phyloP scores from a whole-genome alignment of 2,888 invertebrate species.

The Parthenolecanium corni region DNA sequence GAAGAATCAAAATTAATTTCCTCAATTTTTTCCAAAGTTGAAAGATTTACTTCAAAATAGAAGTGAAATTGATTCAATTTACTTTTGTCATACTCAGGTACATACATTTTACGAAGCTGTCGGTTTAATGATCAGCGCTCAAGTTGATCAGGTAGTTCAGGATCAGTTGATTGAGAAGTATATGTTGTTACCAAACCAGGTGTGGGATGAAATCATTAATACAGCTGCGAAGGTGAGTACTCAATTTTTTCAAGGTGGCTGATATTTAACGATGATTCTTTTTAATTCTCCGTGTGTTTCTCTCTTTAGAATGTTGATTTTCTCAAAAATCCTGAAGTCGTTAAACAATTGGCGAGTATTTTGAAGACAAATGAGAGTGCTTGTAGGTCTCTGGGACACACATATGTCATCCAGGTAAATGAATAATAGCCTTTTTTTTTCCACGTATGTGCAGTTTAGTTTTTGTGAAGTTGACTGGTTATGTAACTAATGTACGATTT shows the following conservation, averaged over 20 bases:
- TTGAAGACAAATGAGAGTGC: constrained; percentile 97
- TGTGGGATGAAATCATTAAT: constrained; percentile 96
- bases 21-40: not conserved
- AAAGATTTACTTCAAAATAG: not conserved
- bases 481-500: not conserved
- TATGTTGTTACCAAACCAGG: constrained; percentile 94
- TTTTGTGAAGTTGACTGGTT: not conserved
- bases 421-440: not conserved
- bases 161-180: constrained; percentile 93
- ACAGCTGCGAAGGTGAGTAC: constrained; percentile 69
- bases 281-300: constrained; percentile 13
- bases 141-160: constrained; percentile 79
- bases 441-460: not conserved
- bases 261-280: not conserved
- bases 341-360: constrained; percentile 94
- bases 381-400: constrained; percentile 95
- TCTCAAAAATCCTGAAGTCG: constrained; percentile 88
- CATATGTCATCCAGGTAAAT: constrained; percentile 67
- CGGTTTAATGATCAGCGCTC: constrained; percentile 96
- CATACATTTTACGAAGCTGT: constrained; percentile 99
- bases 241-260: not conserved
- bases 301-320: constrained; percentile 71
- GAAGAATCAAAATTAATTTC: not conserved
- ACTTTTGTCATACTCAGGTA: constrained; percentile 39
- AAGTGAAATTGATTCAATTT: not conserved